Percentiles rank a stretch among this genome's conserved stretches.
Conservation (phyloP, 2,888 invertebrate species). For the Zhuqinia jingwanae region DNA sequence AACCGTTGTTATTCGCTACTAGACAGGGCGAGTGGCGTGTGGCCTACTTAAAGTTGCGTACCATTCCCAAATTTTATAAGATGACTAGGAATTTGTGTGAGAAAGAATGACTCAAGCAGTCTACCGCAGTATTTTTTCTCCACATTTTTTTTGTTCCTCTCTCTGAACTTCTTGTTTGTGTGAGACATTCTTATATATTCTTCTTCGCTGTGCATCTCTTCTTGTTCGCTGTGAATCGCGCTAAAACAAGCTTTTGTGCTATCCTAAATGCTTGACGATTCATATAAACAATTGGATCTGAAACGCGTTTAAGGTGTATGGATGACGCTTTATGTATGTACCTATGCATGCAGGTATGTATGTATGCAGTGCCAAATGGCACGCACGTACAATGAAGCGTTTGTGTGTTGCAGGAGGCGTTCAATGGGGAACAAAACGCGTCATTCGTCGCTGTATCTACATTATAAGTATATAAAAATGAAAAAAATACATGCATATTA, state of each 20-base stretch:
- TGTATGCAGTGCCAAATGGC: background rate
- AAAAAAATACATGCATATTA: too few relatives aligned
- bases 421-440: background rate
- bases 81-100: background rate
- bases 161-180: background rate
- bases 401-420: conserved; percentile 18
- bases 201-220: background rate
- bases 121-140: conserved; percentile 29
- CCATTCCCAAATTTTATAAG: background rate
- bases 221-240: background rate
- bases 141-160: background rate
- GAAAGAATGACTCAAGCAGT: conserved; percentile 4
- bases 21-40: too few relatives aligned
- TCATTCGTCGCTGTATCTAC: background rate
- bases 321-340: too few relatives aligned
- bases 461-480: too few relatives aligned
- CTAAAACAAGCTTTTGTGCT: too few relatives aligned
- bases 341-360: background rate
- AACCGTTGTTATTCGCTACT: too few relatives aligned
- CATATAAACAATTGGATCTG: background rate
- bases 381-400: background rate
- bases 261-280: background rate
- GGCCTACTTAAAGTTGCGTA: background rate
- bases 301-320: too few relatives aligned
- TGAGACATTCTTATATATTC: background rate